Evolutionary conservation across 2,888 invertebrate species (phyloP).

Genomic region (Ennomos quercinarius): DNA sequence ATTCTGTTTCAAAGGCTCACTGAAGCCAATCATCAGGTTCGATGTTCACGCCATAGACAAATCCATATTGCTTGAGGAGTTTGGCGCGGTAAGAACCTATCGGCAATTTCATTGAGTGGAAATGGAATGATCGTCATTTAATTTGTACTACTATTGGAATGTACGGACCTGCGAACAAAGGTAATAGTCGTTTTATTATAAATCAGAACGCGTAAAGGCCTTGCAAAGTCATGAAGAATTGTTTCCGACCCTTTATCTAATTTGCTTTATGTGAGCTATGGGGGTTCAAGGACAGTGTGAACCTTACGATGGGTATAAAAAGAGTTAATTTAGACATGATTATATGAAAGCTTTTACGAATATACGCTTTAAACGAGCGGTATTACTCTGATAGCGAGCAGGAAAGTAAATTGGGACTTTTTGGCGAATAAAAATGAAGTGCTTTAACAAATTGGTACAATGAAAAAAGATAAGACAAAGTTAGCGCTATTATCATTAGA

Average conservation of each 20-base stretch:
- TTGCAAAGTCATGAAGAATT: conserved; percentile 43
- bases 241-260: conserved; percentile 43
- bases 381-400: conserved; percentile 17
- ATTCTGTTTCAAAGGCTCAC: conserved; percentile 38
- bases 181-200: conserved; percentile 36
- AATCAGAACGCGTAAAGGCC: conserved; percentile 38
- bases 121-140: conserved; percentile 32
- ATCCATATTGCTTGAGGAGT: conserved; percentile 33
- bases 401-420: conserved; percentile 28
- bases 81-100: conserved; percentile 33
- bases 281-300: conserved; percentile 36
- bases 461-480: conserved; percentile 43
- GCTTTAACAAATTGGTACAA: conserved; percentile 40
- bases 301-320: conserved; percentile 33
- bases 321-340: conserved; percentile 37
- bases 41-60: conserved; percentile 38
- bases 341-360: conserved; percentile 27
- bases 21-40: conserved; percentile 42
- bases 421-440: conserved; percentile 35
- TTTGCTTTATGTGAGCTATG: conserved; percentile 34
- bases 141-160: conserved; percentile 31
- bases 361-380: conserved; percentile 20
- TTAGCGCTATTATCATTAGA: conserved; percentile 39
- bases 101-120: conserved; percentile 32
- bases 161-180: conserved; percentile 26